Evolutionary conservation across 2,113 vertebrate species (phyloP).

Genomic region (Atrichornis clamosus): DNA sequence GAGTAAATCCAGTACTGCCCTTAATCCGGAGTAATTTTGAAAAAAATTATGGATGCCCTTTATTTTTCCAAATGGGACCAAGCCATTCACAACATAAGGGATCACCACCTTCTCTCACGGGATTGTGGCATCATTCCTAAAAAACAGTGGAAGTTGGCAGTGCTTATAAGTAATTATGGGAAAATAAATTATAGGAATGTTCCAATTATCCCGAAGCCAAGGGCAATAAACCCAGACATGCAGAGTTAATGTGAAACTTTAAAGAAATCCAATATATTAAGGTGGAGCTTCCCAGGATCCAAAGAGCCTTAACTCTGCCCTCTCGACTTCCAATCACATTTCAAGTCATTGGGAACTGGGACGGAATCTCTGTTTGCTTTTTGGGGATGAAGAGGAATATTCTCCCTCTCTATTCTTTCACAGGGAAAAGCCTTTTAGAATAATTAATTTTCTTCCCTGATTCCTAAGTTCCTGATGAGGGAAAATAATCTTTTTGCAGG

Average conservation of each 20-base stretch:
- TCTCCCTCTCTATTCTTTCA: background rate
- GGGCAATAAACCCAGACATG: conserved; percentile 5
- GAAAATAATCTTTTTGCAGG: background rate
- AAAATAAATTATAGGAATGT: conserved; percentile 23
- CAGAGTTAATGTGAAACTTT: conserved; percentile 7
- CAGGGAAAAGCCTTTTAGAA: background rate
- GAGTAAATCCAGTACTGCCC: background rate
- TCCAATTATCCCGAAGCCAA: conserved; percentile 19
- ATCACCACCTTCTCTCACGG: background rate
- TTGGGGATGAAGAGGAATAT: background rate
- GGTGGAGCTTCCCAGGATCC: background rate
- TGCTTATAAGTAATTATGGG: background rate
- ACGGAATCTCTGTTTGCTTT: background rate
- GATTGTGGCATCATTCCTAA: background rate
- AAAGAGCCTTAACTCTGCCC: background rate
- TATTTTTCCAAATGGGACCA: background rate
- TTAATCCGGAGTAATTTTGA: background rate
- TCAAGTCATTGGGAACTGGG: background rate
- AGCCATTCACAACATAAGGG: background rate
- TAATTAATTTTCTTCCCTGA: background rate
- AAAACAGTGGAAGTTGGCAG: background rate
- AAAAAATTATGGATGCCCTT: background rate
- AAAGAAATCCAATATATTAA: background rate
- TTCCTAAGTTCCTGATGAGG: background rate
- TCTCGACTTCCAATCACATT: background rate